Evolutionary conservation across 2,888 invertebrate genomes (phyloP), one percentile per base, ranked within the genome.

Genomic region (Drosophila borborema): DNA sequence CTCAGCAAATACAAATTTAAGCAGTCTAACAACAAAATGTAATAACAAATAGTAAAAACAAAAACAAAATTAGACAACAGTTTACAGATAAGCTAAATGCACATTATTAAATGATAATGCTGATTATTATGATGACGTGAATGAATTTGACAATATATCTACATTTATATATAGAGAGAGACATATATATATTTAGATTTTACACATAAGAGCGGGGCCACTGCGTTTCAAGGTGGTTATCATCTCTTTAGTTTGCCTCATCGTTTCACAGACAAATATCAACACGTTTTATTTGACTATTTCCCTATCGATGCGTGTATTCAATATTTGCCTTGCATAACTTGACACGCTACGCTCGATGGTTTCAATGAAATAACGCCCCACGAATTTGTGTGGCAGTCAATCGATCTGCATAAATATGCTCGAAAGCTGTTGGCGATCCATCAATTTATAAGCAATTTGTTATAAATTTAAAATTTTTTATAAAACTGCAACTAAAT

Each of bases 61-160:
- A 18, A 5, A 40, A 23, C 1, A n/a, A 72, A 67, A 80, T 48
- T 75, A 72, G 70, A 63, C 73, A 72, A 74, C 58, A 53, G 28
- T 49, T 65, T 61, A 56, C 31, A 75, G 88, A 90, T 86, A 90
- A 90, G 83, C 86, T 59, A 61, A 90, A 83, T 86, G 80, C 81
- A 86, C 74, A 81, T 71, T 73, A 81, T 80, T 73, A 88, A 69
- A 68, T 69, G 76, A 82, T 81, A 83, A 67, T 73, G 70, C 18
- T 63, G 64, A 78, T 80, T 67, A 74, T 54, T 36, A 55, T 54
- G 62, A 74, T 68, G 74, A 70, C 67, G 80, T 54, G 23, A 64
- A 63, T 20, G 5, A n/a, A 65, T 51, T 64, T 53, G 53, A 53
- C 38, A 67, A 76, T 48, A 62, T 20, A 43, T 48, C 48, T 53